Evolutionary conservation across 1,140 invertebrate species (phyloP).

Genomic region (Procambarus clarkii): DNA sequence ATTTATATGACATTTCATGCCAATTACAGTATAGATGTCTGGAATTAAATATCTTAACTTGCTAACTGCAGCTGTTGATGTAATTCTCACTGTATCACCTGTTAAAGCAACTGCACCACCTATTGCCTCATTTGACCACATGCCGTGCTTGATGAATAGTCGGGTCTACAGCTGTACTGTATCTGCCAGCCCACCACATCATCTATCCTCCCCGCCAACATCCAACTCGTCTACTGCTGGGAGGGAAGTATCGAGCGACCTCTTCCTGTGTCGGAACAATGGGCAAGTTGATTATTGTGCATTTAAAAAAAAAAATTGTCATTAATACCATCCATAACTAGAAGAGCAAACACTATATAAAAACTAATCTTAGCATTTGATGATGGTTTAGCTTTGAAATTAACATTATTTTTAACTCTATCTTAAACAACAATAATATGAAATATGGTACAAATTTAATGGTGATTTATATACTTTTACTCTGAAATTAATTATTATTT

Average conservation of each 20-base stretch:
- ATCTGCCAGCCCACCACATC: constrained; percentile 35
- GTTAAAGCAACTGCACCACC: not conserved
- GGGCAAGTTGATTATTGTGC: too few species aligned
- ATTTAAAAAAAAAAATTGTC: too few species aligned
- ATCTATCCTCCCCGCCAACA: constrained; percentile 56
- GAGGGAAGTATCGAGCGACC: constrained; percentile 62
- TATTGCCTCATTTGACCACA: not conserved
- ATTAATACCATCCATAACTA: too few species aligned
- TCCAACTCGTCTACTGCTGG: constrained; percentile 66
- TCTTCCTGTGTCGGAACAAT: constrained; percentile 55
- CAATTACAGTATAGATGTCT: not conserved
- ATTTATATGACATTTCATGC: not conserved
- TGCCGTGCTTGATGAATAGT: constrained; percentile 10
- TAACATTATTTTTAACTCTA: too few species aligned
- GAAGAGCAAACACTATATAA: too few species aligned
- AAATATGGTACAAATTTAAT: too few species aligned
- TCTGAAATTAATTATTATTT: too few species aligned
- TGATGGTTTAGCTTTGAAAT: too few species aligned
- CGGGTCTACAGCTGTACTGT: not conserved
- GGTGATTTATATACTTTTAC: too few species aligned
- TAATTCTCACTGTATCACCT: constrained; percentile 4
- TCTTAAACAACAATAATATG: too few species aligned
- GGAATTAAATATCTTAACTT: not conserved
- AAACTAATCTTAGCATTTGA: too few species aligned
- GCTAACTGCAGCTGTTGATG: not conserved